Conservation (phyloP, 1,140 invertebrate genomes). For the Argopecten irradians region DNA sequence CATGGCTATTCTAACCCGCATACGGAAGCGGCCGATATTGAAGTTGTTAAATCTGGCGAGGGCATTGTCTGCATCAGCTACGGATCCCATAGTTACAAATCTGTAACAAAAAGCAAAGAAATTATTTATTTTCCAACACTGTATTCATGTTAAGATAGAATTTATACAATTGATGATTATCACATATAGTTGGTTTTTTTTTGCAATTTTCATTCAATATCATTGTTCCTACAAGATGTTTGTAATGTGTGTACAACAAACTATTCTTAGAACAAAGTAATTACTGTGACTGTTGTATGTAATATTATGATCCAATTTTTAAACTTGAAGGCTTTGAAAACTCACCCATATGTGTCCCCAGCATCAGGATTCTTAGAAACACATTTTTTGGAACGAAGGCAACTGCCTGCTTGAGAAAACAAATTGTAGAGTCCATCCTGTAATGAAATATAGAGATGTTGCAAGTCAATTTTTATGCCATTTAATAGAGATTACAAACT, state of each 20-base stretch:
- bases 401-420: constrained; percentile 41
- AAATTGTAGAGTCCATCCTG: constrained; percentile 43
- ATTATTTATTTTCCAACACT: too few relatives aligned
- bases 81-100: neutral
- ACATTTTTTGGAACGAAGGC: neutral
- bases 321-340: too few relatives aligned
- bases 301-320: too few relatives aligned
- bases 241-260: too few relatives aligned
- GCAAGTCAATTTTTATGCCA: neutral
- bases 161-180: too few relatives aligned
- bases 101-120: neutral
- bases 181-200: too few relatives aligned
- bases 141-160: too few relatives aligned
- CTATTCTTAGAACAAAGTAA: too few relatives aligned
- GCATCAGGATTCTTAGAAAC: constrained; percentile 21
- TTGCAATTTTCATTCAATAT: too few relatives aligned
- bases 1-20: neutral
- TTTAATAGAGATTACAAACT: neutral
- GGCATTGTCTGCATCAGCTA: neutral
- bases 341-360: neutral
- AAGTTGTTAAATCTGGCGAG: neutral
- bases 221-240: too few relatives aligned
- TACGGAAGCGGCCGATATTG: constrained; percentile 7
- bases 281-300: too few relatives aligned
- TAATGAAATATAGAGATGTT: neutral